Evolutionary conservation across 2,113 vertebrate species (phyloP).

Genomic region (Romanogobio albipinnatus): DNA sequence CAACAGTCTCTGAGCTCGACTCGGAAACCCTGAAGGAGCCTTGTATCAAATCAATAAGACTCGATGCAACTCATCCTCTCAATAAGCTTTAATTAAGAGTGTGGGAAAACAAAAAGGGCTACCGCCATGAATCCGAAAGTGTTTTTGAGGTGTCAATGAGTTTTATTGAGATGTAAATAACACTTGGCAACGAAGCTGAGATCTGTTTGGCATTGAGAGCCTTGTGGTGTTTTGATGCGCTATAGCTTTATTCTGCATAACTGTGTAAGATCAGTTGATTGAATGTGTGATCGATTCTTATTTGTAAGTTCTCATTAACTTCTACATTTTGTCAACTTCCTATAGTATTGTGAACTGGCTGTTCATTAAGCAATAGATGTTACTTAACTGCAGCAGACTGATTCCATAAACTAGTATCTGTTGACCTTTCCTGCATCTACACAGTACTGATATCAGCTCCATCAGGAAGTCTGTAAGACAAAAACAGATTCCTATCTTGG

Average conservation of each 20-base stretch:
- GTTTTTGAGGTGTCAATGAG: slow-evolving; percentile 12
- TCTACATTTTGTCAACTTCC: background rate
- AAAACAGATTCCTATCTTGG: background rate
- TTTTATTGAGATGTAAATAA: slow-evolving; percentile 50
- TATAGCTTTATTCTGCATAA: background rate
- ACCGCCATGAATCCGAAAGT: slow-evolving; percentile 29
- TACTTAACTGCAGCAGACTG: background rate
- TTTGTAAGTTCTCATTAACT: background rate
- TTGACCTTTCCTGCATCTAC: background rate
- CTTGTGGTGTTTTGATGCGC: background rate
- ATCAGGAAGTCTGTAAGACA: background rate
- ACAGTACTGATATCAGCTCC: background rate
- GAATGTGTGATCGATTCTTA: background rate
- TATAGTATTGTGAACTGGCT: background rate
- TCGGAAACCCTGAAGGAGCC: slow-evolving; percentile 6
- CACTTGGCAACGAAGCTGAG: background rate
- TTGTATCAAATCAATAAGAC: slow-evolving; percentile 49
- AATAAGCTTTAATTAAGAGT: slow-evolving; percentile 55
- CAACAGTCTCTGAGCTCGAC: background rate
- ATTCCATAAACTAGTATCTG: background rate
- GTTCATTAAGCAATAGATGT: background rate
- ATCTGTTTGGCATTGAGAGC: background rate
- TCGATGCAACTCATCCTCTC: slow-evolving; percentile 58
- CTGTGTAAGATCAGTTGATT: background rate
- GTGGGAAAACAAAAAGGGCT: slow-evolving; percentile 46